Conservation (phyloP, 2,888 invertebrate genomes). For the Oxystoma pomonae region DNA sequence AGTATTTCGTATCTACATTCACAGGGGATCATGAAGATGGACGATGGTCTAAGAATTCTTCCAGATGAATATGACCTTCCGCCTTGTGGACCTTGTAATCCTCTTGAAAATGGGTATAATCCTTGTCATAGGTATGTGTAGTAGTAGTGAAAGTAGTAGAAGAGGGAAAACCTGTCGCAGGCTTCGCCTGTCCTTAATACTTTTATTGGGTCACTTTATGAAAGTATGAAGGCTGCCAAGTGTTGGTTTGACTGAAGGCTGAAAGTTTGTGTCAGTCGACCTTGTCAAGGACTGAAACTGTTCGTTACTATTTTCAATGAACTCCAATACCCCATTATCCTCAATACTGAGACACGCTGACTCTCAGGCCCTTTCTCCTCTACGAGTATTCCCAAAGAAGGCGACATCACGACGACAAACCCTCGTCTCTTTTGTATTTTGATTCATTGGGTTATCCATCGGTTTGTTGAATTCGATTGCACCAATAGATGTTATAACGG, state of each 20-base stretch:
- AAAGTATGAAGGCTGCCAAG: too few relatives aligned
- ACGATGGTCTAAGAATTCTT: background rate
- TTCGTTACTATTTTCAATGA: too few relatives aligned
- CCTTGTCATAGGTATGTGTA: background rate
- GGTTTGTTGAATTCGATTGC: too few relatives aligned
- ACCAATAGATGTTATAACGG: too few relatives aligned
- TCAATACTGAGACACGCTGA: too few relatives aligned
- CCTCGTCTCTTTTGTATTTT: too few relatives aligned
- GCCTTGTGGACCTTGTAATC: constrained; percentile 2
- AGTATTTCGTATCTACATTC: background rate
- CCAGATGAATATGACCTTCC: constrained; percentile 6
- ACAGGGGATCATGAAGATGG: background rate
- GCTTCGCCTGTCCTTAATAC: too few relatives aligned
- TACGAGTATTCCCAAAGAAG: too few relatives aligned
- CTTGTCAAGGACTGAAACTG: background rate
- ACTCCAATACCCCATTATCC: too few relatives aligned
- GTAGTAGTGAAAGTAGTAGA: background rate
- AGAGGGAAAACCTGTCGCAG: background rate
- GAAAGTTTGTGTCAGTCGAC: background rate
- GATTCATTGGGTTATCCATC: too few relatives aligned
- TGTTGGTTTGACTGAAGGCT: background rate
- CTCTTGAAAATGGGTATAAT: background rate
- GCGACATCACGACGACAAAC: too few relatives aligned
- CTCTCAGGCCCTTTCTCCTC: too few relatives aligned
- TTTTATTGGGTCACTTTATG: background rate